Conservation (phyloP, 2,113 vertebrate genomes). For the Bufo bufo region DNA sequence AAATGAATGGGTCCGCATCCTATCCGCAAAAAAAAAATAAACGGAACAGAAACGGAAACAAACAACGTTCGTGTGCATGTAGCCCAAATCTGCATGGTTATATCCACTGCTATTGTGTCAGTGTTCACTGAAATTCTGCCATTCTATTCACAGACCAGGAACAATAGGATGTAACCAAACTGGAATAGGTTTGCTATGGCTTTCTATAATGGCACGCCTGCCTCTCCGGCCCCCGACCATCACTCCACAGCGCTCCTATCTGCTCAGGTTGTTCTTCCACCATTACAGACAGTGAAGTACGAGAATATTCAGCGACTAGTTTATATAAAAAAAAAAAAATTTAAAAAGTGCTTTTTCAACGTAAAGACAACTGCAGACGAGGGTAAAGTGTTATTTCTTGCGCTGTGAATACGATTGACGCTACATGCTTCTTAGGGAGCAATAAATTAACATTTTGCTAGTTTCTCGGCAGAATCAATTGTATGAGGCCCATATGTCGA, state of each 20-base stretch:
- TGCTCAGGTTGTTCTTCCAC: background rate
- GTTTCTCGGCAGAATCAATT: constrained; percentile 48
- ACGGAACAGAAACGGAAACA: no score
- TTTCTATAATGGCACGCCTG: no score
- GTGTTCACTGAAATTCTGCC: background rate
- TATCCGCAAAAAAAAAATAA: no score
- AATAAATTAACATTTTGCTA: constrained; percentile 31
- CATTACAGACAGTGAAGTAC: background rate
- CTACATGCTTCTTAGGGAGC: constrained; percentile 7
- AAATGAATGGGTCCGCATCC: no score
- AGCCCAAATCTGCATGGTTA: background rate
- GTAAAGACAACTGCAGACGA: background rate
- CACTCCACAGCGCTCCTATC: no score
- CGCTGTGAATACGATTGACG: constrained; percentile 21
- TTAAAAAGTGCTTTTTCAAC: background rate
- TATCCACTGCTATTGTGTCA: background rate
- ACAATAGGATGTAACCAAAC: background rate
- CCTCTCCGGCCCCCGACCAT: no score
- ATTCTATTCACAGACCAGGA: background rate
- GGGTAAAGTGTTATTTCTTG: constrained; percentile 24
- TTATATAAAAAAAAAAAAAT: background rate
- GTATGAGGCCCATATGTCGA: constrained; percentile 55
- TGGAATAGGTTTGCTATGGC: no score
- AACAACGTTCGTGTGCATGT: no score
- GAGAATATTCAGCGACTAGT: no score